Evolutionary conservation across 1,140 invertebrate genomes (phyloP).

Genomic region (Drosophila ogumai): DNA sequence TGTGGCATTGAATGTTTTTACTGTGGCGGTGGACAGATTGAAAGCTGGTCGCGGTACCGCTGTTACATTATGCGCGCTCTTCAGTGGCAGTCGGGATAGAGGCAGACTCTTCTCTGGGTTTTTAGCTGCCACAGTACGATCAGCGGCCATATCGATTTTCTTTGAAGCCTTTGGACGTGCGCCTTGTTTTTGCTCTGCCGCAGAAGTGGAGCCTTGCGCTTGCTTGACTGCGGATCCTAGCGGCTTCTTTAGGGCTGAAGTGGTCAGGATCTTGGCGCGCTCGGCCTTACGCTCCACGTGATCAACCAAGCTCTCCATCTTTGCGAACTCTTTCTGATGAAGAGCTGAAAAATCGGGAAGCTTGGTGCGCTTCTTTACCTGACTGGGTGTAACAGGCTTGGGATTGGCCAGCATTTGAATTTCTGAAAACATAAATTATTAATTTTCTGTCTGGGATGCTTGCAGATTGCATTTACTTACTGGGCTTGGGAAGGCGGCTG

Average conservation of each 20-base stretch:
- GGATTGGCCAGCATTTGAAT: neutral
- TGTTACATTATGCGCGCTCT: conserved; percentile 1
- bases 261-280: conserved; percentile 84
- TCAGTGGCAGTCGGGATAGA: conserved; percentile 17
- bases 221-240: conserved; percentile 41
- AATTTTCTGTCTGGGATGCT: neutral
- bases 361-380: conserved; percentile 83
- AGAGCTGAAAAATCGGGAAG: conserved; percentile 88
- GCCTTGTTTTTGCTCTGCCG: neutral
- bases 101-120: neutral
- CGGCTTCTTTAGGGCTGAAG: conserved; percentile 48
- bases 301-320: conserved; percentile 88
- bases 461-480: conserved; percentile 21
- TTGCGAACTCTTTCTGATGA: conserved; percentile 87
- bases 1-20: conserved; percentile 19
- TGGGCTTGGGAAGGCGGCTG: conserved; percentile 56
- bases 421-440: conserved; percentile 11
- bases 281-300: conserved; percentile 86
- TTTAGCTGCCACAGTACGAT: neutral
- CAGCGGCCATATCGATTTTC: conserved; percentile 31
- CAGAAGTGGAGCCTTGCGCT: neutral
- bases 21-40: conserved; percentile 43
- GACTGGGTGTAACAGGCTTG: conserved; percentile 31
- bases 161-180: conserved; percentile 21
- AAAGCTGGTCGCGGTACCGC: conserved; percentile 31